Conservation (phyloP, 1,140 invertebrate species). For the Hyphantria cunea region DNA sequence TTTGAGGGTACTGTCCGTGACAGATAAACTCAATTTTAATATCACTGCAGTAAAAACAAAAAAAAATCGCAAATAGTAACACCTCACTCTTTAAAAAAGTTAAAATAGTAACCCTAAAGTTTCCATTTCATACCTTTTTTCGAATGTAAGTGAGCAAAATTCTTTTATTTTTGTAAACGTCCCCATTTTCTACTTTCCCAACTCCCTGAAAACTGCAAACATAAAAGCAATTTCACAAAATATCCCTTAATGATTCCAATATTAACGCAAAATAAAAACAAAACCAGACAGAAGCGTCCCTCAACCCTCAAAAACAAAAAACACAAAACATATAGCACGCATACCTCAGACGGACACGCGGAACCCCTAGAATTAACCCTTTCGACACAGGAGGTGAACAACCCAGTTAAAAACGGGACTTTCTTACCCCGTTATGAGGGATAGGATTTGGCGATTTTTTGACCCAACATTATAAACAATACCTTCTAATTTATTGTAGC, state of each 20-base stretch:
- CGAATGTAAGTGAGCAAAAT: no score
- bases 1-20: slow-evolving; percentile 9
- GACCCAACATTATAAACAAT: no score
- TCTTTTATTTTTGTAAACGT: no score
- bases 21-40: no score
- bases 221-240: slow-evolving; percentile 15
- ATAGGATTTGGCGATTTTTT: slow-evolving; percentile 33
- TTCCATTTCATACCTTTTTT: no score
- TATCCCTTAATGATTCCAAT: slow-evolving; percentile 25
- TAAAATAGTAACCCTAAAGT: no score
- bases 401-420: slow-evolving; percentile 69
- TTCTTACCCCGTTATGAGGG: slow-evolving; percentile 42
- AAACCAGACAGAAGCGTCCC: slow-evolving; percentile 18
- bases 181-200: no score
- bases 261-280: slow-evolving; percentile 29
- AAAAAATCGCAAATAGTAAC: no score
- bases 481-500: no score
- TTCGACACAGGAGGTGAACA: slow-evolving; percentile 73
- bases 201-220: slow-evolving; percentile 3
- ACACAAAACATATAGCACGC: slow-evolving; percentile 31
- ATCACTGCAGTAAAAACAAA: no score
- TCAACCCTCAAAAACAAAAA: slow-evolving; percentile 34
- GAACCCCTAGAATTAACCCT: slow-evolving; percentile 76
- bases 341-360: slow-evolving; percentile 37
- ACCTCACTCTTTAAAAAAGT: no score